phyloP scores from a whole-genome alignment of 2,888 invertebrate species.

The Zygaena filipendulae region DNA sequence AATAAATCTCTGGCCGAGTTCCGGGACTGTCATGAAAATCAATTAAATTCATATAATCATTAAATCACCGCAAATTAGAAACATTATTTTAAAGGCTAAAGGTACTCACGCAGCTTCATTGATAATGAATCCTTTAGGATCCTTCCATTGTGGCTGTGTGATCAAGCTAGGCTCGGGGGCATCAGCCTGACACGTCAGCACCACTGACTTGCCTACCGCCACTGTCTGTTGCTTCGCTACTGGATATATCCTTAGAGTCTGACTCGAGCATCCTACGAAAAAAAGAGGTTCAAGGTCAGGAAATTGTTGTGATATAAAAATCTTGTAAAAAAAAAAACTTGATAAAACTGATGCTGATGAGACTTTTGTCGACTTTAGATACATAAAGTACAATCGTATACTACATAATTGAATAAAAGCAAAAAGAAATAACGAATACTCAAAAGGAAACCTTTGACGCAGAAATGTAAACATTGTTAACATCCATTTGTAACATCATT shows the following conservation, averaged over 20 bases:
- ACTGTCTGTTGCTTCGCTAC: conserved; percentile 75
- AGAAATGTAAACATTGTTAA: no score
- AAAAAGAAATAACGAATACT: no score
- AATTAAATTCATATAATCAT: background rate
- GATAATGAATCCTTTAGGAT: conserved; percentile 76
- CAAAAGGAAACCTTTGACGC: no score
- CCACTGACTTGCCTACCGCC: conserved; percentile 78
- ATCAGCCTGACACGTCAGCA: conserved; percentile 81
- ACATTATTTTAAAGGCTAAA: background rate
- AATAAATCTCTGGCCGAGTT: conserved; percentile 72
- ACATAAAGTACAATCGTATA: no score
- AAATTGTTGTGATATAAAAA: background rate
- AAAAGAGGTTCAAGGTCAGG: no score
- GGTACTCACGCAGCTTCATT: conserved; percentile 73
- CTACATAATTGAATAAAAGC: no score
- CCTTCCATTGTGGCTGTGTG: conserved; percentile 82
- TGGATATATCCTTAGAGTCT: conserved; percentile 76
- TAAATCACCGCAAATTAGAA: background rate
- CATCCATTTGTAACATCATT: no score
- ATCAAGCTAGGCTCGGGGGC: conserved; percentile 75
- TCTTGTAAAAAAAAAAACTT: no score
- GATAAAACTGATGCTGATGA: no score
- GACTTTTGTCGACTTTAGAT: no score
- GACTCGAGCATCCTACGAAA: conserved; percentile 47
- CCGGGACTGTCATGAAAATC: conserved; percentile 33